Conservation (phyloP, 2,113 vertebrate genomes). For the Cervus canadensis region DNA sequence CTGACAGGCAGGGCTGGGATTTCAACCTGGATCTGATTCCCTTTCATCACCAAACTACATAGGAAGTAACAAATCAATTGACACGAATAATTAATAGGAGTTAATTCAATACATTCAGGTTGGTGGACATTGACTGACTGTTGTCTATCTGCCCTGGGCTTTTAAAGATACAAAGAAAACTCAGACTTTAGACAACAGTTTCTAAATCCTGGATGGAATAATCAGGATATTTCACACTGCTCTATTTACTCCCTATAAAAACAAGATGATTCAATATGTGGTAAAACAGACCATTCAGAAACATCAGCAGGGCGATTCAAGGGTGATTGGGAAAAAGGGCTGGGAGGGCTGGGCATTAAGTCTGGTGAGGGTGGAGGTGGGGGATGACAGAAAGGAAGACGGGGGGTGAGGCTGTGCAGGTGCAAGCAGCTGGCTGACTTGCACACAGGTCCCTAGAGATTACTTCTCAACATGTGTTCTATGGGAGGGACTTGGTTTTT, state of each 20-base stretch:
- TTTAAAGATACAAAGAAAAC: not conserved
- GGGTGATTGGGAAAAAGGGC: not conserved
- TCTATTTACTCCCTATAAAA: not conserved
- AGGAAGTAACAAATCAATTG: not conserved
- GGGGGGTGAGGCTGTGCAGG: not conserved
- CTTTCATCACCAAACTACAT: not conserved
- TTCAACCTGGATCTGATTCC: not conserved
- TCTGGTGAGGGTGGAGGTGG: not conserved
- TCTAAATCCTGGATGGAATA: not conserved
- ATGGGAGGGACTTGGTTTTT: accelerated
- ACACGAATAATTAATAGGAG: not conserved
- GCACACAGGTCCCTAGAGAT: not conserved
- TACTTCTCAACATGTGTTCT: not conserved
- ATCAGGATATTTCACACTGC: not conserved
- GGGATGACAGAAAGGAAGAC: accelerated
- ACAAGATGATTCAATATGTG: not conserved
- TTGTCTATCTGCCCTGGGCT: not conserved
- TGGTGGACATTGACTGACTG: not conserved
- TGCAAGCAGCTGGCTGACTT: not conserved
- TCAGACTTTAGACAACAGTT: too few species aligned
- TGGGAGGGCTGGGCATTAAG: not conserved
- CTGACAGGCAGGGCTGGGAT: too few species aligned
- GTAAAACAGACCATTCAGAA: not conserved
- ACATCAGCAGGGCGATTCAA: too few species aligned
- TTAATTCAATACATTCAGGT: not conserved